Evolutionary conservation across 2,797 vertebrate genomes (phyloP), one percentile per base, ranked within the genome.

Genomic region (Salarias fasciatus): DNA sequence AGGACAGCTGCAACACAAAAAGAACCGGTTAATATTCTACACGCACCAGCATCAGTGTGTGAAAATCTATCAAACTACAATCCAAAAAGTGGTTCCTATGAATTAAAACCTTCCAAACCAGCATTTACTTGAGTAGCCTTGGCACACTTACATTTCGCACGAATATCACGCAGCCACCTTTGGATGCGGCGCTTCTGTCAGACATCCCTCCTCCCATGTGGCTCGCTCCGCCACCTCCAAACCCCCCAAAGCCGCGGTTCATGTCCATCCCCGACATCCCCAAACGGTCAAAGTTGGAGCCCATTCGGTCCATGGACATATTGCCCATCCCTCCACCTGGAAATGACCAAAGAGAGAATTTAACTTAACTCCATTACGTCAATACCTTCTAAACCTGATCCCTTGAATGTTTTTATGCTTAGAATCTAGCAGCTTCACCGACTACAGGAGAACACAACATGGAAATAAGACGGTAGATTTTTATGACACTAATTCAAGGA

Each of bases 111-210:
- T 24, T 18, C 18, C 24, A 24, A 24, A 18, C 24, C 18, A 2
- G 2, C 18, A 24, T n/a, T n/a, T n/a, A n/a, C n/a, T n/a, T n/a
- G 24, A 24, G 2, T 3, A 2, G 18, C 18, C 59, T 11, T 5
- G 3, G 6, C 18, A 14, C 12, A 84, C 96, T 93, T 94, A 98
- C 98, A 89, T 99, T 99, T 94, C 97, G 91, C 79, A 97, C 98
- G 93, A 99, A 99, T 91, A 99, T 99, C 90, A 98, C 96, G 89
- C 96, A 98, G 77, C 96, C 96, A 66, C 88, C 96, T 91, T 97
- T 98, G 74, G 94, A 93, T 65, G 94, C 95, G 11, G 92, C 89
- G 54, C 90, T 77, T 87, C 97, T 88, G 65, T 98, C 96, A 58
- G 94, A 94, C 91, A 96, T 92, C 75, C 92, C 94, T 56, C 94